Evolutionary conservation across 2,888 invertebrate genomes (phyloP).

Genomic region (Lasioglossum marginatum): DNA sequence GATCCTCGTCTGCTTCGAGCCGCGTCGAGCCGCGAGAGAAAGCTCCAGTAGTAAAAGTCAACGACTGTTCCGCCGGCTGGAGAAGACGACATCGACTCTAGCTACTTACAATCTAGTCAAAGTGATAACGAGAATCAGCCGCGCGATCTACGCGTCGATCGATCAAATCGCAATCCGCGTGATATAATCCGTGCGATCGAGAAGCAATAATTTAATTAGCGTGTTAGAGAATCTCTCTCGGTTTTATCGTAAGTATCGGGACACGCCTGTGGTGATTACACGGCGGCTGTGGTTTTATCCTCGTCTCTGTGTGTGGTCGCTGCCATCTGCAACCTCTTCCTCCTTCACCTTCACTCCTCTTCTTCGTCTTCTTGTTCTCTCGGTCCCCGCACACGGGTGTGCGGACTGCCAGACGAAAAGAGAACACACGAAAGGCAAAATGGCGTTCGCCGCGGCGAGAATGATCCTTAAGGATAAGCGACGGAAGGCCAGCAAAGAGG

Average conservation of each 20-base stretch:
- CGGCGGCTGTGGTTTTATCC: constrained; percentile 45
- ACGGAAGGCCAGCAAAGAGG: constrained; percentile 92
- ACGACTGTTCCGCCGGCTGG: not conserved
- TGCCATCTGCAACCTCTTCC: not conserved
- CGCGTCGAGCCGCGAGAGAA: not conserved
- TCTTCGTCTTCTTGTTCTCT: constrained; percentile 6
- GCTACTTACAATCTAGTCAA: constrained; percentile 31
- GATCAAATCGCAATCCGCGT: not conserved
- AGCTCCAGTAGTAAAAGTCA: constrained; percentile 1
- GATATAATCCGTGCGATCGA: constrained; percentile 53
- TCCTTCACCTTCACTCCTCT: not conserved
- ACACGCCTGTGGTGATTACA: constrained; percentile 11
- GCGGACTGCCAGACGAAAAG: constrained; percentile 1
- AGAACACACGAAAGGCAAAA: constrained; percentile 83
- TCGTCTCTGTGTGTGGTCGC: constrained; percentile 4
- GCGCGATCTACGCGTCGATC: not conserved
- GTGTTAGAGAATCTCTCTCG: not conserved
- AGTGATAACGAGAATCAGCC: constrained; percentile 26
- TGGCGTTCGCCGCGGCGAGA: constrained; percentile 94
- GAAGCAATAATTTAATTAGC: constrained; percentile 62
- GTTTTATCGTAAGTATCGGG: constrained; percentile 17
- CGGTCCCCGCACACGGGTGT: not conserved
- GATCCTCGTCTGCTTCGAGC: constrained; percentile 35
- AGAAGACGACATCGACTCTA: constrained; percentile 37
- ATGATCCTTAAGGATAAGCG: constrained; percentile 94